Base-by-base conservation (phyloP, 2,113 vertebrate species). In the Pipa parva region DNA sequence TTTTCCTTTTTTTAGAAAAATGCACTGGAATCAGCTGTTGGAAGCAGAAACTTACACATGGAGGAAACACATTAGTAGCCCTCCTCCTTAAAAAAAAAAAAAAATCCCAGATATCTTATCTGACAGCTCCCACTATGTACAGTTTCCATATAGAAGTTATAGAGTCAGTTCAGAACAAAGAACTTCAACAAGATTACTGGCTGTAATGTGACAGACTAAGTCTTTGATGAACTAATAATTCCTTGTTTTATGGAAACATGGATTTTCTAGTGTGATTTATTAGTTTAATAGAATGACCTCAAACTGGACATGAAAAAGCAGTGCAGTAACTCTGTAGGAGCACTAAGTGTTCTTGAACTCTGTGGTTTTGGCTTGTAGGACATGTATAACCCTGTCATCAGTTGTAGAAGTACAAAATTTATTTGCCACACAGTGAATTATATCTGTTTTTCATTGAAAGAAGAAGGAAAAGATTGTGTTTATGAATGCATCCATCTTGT, bases 181-280 rank as follows among this genome's bases (percentile, higher is more conserved):
- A n/a, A 42, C 6, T 42, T 42, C 15, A 18, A 26, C 21, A 24
- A 25, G 22, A 39, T 59, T 59, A 26, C 36, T 26, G 24, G 17
- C 36, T 21, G 25, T 21, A n/a, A 6, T 59, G 13, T 31, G 28
- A 24, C 27, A 18, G 10, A 58, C n/a, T 28, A 46, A 46, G 24
- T 17, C 39, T 46, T 46, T 42, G 25, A 58, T 58, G 55, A 60
- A n/a, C 24, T 60, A 46, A 60, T 22, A 24, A 60, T 60, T 60
- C 27, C 58, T 11, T 46, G 36, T 36, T 60, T 60, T 60, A 60
- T 46, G 39, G 58, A 60, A 27, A 60, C 17, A 33, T 24, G 36
- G 12, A 36, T 58, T 58, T 58, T 37, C 55, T 58, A 5, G 20
- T 55, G 31, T 58, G 29, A 42, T 59, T 42, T 39, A 59, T 42